A percentile compares a stretch with the other conserved stretches of the same genome.
phyloP scores from a whole-genome alignment of 2,888 invertebrate genomes.

The Drosophila mulleri region DNA sequence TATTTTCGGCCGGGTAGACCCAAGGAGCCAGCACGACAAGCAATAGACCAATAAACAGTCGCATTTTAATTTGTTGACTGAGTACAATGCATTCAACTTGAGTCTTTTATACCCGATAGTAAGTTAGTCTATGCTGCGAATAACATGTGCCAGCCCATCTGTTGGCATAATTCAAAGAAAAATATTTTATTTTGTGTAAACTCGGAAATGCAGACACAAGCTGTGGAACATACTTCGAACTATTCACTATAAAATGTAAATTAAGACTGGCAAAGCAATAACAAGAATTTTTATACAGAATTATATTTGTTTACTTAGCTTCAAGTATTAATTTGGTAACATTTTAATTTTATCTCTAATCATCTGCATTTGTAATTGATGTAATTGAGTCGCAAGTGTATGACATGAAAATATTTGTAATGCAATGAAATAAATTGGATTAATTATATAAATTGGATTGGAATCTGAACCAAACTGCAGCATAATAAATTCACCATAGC shows the following conservation, averaged over 20 bases:
- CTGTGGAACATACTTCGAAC: neutral
- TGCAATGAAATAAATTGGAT: too few relatives aligned
- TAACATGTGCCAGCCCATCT: neutral
- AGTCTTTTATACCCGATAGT: slow-evolving; percentile 4
- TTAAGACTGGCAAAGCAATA: neutral
- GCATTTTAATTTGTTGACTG: slow-evolving; percentile 10
- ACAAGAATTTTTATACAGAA: neutral
- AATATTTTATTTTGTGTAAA: neutral
- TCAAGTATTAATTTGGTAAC: too few relatives aligned
- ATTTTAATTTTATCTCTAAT: too few relatives aligned
- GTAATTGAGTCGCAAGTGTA: too few relatives aligned
- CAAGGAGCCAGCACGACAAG: neutral
- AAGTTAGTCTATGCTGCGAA: neutral
- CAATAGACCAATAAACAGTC: neutral
- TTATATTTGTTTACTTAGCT: too few relatives aligned
- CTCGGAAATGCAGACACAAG: neutral
- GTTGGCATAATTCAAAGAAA: neutral
- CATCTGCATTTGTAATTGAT: too few relatives aligned
- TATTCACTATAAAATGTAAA: neutral
- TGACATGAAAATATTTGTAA: too few relatives aligned
- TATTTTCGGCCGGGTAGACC: neutral
- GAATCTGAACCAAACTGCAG: too few relatives aligned
- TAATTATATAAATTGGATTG: too few relatives aligned
- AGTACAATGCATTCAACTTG: neutral
- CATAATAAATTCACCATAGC: too few relatives aligned